Evolutionary conservation across 2,113 vertebrate species (phyloP).

Genomic region (Apteryx mantelli): DNA sequence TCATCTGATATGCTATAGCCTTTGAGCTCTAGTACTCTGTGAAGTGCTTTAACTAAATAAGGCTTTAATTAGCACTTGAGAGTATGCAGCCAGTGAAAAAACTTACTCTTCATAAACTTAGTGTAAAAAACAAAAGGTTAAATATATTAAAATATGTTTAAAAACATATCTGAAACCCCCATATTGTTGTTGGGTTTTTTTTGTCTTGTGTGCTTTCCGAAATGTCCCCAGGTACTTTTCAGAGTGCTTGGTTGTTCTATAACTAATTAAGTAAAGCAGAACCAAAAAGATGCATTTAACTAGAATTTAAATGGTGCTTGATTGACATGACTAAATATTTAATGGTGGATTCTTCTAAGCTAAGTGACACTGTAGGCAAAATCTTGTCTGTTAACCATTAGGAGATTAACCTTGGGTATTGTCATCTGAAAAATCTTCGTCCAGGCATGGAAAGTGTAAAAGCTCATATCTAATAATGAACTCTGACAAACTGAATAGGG

Average conservation of each 20-base stretch:
- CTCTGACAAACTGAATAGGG: neutral
- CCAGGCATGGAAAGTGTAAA: neutral
- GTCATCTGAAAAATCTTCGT: neutral
- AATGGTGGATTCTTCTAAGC: neutral
- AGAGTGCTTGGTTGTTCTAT: neutral
- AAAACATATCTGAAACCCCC: neutral
- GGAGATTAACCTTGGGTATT: neutral
- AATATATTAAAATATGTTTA: neutral
- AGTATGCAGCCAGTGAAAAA: neutral
- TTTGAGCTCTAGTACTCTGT: neutral
- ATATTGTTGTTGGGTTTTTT: neutral
- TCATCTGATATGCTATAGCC: neutral
- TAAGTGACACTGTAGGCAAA: neutral
- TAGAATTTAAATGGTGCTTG: neutral
- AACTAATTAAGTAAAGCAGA: neutral
- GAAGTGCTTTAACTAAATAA: neutral
- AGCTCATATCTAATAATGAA: neutral
- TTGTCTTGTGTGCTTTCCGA: neutral
- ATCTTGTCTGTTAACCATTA: neutral
- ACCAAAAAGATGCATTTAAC: neutral
- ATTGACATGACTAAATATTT: slow-evolving; percentile 13
- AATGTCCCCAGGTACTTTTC: neutral
- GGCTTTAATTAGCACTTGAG: neutral
- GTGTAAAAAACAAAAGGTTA: neutral
- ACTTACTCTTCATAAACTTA: neutral